Conservation (phyloP, 2,888 invertebrate genomes). For the Spilarctia lutea region DNA sequence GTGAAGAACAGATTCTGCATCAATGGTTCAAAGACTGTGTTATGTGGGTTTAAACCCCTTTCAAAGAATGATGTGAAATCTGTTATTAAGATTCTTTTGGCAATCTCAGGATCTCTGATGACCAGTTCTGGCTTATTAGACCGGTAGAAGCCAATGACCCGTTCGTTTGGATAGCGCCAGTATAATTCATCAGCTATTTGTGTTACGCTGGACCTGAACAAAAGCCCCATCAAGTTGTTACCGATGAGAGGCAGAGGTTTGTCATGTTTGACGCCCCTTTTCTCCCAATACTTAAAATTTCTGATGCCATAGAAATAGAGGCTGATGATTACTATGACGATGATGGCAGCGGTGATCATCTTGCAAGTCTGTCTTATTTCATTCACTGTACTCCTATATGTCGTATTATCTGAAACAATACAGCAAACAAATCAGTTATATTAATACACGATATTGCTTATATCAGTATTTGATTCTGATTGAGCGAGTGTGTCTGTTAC, state of each 20-base stretch:
- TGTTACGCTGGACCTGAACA: constrained; percentile 28
- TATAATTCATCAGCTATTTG: constrained; percentile 44
- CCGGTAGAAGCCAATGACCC: constrained; percentile 59
- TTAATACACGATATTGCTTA: neutral
- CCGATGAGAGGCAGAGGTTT: constrained; percentile 35
- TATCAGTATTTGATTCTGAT: neutral
- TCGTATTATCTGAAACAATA: neutral
- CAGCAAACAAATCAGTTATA: neutral
- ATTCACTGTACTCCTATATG: neutral
- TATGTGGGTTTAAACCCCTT: constrained; percentile 47
- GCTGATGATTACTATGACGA: neutral
- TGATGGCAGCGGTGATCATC: neutral
- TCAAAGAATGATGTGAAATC: constrained; percentile 42
- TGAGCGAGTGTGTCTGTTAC: neutral
- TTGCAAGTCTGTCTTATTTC: neutral
- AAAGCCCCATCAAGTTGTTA: constrained; percentile 21
- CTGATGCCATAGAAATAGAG: constrained; percentile 39
- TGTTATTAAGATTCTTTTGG: constrained; percentile 51
- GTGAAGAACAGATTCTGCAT: constrained; percentile 56
- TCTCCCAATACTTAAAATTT: constrained; percentile 48
- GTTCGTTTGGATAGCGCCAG: constrained; percentile 56
- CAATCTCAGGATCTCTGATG: constrained; percentile 60
- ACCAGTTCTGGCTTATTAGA: constrained; percentile 55
- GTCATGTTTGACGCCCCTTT: constrained; percentile 40
- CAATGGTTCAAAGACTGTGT: constrained; percentile 52